Evolutionary conservation across 1,140 invertebrate species (phyloP).

Genomic region (Bursaphelenchus mucronatus): DNA sequence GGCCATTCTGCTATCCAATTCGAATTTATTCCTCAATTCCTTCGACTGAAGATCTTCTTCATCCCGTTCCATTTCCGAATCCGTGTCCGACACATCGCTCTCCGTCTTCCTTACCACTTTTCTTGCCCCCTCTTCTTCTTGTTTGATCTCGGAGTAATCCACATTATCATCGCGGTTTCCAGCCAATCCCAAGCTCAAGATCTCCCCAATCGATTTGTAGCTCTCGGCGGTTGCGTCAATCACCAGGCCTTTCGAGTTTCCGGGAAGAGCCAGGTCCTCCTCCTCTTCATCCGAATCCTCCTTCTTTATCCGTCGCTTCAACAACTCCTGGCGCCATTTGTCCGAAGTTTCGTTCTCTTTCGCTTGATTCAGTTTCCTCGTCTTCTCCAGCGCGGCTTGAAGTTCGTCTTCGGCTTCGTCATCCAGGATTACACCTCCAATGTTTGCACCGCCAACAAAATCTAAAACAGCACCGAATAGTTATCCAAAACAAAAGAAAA

Average conservation of each 20-base stretch:
- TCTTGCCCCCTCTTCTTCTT: conserved; percentile 10
- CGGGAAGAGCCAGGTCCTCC: background rate
- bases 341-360: conserved; percentile 5
- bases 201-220: conserved; percentile 43
- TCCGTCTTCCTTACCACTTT: no score
- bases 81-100: no score
- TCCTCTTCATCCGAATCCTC: conserved; percentile 35
- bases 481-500: no score
- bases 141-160: conserved; percentile 24
- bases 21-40: no score
- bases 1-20: no score
- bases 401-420: conserved; percentile 49
- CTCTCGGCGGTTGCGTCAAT: conserved; percentile 43
- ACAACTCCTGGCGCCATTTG: conserved; percentile 26
- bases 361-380: conserved; percentile 31
- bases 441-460: conserved; percentile 26
- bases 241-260: conserved; percentile 17
- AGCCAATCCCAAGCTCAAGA: conserved; percentile 33
- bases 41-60: no score
- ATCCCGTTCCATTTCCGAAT: no score
- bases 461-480: conserved; percentile 13
- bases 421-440: conserved; percentile 34
- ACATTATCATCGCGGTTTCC: conserved; percentile 38
- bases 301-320: conserved; percentile 11
- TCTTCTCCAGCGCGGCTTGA: conserved; percentile 21